A percentile compares a stretch with the other conserved stretches of the same genome.
Evolutionary conservation across 2,113 vertebrate species (phyloP).

Genomic region (Pterocles orientalis): DNA sequence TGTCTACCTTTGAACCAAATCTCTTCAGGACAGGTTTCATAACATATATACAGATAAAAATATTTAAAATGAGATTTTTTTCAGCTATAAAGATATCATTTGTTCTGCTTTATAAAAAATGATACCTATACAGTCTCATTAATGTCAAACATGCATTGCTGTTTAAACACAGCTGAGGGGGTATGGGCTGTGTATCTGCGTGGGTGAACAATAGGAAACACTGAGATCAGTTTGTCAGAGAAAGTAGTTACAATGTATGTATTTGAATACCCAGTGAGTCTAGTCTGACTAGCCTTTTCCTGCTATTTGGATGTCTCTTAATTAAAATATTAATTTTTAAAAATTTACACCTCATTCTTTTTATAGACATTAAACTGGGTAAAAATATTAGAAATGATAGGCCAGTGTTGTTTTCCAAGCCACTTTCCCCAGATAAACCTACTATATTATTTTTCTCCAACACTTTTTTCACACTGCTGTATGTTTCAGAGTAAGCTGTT

Average conservation of each 20-base stretch:
- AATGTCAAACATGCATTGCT: not conserved
- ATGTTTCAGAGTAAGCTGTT: not conserved
- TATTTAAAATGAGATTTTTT: not conserved
- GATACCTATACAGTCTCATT: not conserved
- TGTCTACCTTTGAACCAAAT: not conserved
- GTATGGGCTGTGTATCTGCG: not conserved
- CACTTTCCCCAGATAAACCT: not conserved
- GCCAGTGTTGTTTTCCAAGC: not conserved
- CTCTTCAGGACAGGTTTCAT: not conserved
- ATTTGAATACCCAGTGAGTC: not conserved
- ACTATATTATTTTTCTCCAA: not conserved
- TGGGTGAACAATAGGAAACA: not conserved
- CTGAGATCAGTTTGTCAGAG: not conserved
- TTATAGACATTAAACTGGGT: not conserved
- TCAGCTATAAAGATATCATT: not conserved
- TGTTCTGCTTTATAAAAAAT: not conserved
- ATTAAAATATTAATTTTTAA: not conserved
- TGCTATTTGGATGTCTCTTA: not conserved
- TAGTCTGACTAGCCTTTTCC: not conserved
- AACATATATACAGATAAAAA: not conserved
- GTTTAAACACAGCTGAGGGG: not conserved
- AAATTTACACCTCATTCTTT: not conserved
- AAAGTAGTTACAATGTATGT: not conserved
- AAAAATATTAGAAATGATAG: not conserved
- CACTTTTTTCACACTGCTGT: not conserved